Evolutionary conservation across 2,797 vertebrate species (phyloP).

Genomic region (Nothura maculosa): DNA sequence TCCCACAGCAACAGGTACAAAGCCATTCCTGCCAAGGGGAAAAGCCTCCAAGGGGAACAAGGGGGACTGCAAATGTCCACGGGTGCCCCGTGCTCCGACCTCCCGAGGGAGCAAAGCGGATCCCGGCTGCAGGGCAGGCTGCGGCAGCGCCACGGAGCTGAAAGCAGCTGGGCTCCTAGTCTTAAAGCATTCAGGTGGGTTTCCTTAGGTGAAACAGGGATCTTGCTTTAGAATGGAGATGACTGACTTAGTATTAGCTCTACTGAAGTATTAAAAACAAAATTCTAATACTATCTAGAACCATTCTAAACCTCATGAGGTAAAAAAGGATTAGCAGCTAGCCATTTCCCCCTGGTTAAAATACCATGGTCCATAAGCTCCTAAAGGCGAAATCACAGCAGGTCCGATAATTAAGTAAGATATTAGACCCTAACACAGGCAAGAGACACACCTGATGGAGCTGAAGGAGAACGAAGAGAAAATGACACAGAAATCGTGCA

Average conservation of each 20-base stretch:
- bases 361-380: too few relatives aligned
- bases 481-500: background rate
- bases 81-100: background rate
- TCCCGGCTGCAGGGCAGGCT: background rate
- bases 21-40: background rate
- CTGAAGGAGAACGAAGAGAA: background rate
- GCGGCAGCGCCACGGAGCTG: background rate
- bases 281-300: background rate
- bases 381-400: too few relatives aligned
- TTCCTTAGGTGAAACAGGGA: background rate
- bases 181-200: background rate
- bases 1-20: background rate
- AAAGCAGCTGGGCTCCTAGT: background rate
- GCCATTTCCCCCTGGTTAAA: background rate
- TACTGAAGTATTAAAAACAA: background rate
- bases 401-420: background rate
- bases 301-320: background rate
- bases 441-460: background rate
- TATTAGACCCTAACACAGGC: too few relatives aligned
- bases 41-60: background rate
- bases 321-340: background rate
- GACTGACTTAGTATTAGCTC: background rate
- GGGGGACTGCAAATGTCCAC: background rate
- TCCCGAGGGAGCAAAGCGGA: background rate
- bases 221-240: accelerated